Base-by-base conservation (phyloP, 1,140 invertebrate genomes). In the Drosophila nasuta region DNA sequence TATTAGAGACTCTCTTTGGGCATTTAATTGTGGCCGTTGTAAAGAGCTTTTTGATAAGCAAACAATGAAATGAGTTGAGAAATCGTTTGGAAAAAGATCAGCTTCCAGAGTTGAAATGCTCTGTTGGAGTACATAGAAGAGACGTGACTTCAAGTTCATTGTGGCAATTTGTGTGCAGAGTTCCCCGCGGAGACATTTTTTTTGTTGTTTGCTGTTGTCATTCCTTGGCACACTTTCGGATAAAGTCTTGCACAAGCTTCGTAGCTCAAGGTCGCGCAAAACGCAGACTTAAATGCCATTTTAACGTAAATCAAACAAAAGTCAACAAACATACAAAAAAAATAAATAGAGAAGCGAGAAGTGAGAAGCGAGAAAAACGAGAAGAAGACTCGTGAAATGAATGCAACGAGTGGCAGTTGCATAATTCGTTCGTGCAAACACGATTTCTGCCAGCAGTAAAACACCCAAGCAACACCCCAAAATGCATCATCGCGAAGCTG, bases 91-190 rank as follows among this genome's bases (percentile, higher is more conserved):
- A 78, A 25, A 25, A 77, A 79, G 65, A 62, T 60, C 28, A 5
- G n/a, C 7, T 15, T 11, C 28, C 11, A 60, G 57, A 52, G 41
- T 51, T 41, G 33, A 66, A 25, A 25, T 25, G 20, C 20, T 25
- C 20, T 25, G 20, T 25, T 25, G 20, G 20, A 66, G 8, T 13
- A 20, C 10, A 11, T 1, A 65, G 60, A 64, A 66, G 11, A 45
- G 28, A 33, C 28, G 20, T 57, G 11, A 48, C 68, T 77, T 73
- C 77, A 83, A 85, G 77, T 83, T 80, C 77, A 82, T 76, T 69
- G 49, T 58, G 58, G 48, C 57, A 49, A 73, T 64, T 57, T 52
- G 41, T 52, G 41, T 54, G 2, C 43, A 33, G 11, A 8, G 15
- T 20, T 4, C 35, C 54, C 52, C 28, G 58, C 58, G n/a, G 48